Conservation (phyloP, 2,113 vertebrate species). For the Reinhardtius hippoglossoides region DNA sequence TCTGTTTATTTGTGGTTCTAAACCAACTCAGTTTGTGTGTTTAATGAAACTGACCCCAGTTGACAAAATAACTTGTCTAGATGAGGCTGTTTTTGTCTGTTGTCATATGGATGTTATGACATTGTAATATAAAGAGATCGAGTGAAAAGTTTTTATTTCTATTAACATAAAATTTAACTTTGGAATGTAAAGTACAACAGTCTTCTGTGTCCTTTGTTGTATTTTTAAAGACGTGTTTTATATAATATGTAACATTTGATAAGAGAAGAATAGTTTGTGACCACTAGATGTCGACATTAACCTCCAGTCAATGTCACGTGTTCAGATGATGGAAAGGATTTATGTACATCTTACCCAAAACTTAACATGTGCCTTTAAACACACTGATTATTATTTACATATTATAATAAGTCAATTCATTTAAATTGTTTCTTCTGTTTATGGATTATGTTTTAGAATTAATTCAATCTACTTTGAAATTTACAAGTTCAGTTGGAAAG, state of each 20-base stretch:
- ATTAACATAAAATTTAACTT: slow-evolving; percentile 79
- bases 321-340: neutral
- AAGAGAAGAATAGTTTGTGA: neutral
- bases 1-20: slow-evolving; percentile 64
- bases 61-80: slow-evolving; percentile 33
- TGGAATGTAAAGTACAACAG: slow-evolving; percentile 72
- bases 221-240: neutral
- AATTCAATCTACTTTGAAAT: too few relatives aligned
- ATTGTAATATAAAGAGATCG: slow-evolving; percentile 72
- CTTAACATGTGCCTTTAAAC: neutral
- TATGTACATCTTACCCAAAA: neutral
- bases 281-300: slow-evolving; percentile 70
- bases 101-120: slow-evolving; percentile 66
- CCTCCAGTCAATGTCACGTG: neutral
- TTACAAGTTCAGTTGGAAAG: too few relatives aligned
- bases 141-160: slow-evolving; percentile 72
- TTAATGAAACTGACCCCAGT: slow-evolving; percentile 53
- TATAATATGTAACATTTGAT: neutral
- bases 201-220: slow-evolving; percentile 31
- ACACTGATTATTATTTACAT: neutral
- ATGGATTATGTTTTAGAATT: too few relatives aligned
- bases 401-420: too few relatives aligned
- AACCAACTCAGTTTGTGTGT: slow-evolving; percentile 67
- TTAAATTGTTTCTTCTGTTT: too few relatives aligned
- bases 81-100: slow-evolving; percentile 57